Evolutionary conservation across 1,140 invertebrate species (phyloP), one percentile per base, ranked within the genome.

Genomic region (Drosophila seguyi): DNA sequence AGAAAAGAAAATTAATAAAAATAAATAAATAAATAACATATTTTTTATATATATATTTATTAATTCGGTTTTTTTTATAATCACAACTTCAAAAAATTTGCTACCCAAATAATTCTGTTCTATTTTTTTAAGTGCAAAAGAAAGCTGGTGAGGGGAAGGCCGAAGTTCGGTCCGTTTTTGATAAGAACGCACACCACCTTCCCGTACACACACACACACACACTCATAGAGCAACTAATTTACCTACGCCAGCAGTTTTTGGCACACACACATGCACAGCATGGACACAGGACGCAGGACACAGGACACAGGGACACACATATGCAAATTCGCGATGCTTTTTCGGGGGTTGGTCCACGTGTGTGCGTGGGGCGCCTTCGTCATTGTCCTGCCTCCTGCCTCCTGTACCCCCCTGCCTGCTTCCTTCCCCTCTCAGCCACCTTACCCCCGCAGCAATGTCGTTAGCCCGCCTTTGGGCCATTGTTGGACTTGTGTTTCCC

Each of bases 181-280:
- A 72, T 59, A 77, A 67, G 61, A 39, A 39, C 38, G 72, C 48
- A 55, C 57, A 74, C 60, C 75, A 69, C 80, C 75, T 79, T 61
- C 53, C 44, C n/a, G 38, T 57, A 59, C 66, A 59, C 66, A 62
- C 72, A 58, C 58, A 56, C 52, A 60, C 69, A 39, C 34, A 67
- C 39, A 48, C 14, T 41, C 67, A 48, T 59, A 72, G 53, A 69
- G 38, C 74, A 83, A 87, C 83, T 87, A 87, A 87, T 87, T 87
- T 87, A 87, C 83, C 83, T 87, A 87, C 83, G 80, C 84, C 80
- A 87, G 83, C 83, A 87, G 72, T 87, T 88, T 87, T 81, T 68
- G 69, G 74, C 59, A 58, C 81, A 75, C 61, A 53, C 34, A 41
- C 7, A 34, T 34, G 31, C 10, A 44, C 34, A 31, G 71, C 53